These are phyloP conservation scores for Noctua janthina DNA, from an alignment of 2,888 invertebrate genomes.

Conservation along the genomic window DNA sequence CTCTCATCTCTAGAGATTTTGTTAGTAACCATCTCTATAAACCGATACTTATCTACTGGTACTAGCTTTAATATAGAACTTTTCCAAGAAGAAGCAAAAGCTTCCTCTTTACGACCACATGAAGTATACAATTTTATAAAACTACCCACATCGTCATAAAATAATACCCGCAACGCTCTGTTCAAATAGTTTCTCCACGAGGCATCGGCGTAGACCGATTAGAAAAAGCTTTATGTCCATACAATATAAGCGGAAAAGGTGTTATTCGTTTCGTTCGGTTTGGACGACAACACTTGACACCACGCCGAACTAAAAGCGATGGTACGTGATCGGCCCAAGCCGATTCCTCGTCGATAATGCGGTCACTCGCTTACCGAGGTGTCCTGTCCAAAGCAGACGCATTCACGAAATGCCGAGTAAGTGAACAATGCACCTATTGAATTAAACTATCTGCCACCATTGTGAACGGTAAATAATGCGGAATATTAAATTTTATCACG, in stretches of 20 bases:
- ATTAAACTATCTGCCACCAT: conserved; percentile 53
- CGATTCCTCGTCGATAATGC: not conserved
- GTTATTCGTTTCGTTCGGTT: not conserved
- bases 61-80: conserved; percentile 10
- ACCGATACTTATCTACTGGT: not conserved
- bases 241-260: not conserved
- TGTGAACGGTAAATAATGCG: conserved; percentile 49
- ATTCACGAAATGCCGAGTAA: conserved; percentile 42
- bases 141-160: conserved; percentile 19
- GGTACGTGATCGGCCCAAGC: not conserved
- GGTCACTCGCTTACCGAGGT: not conserved
- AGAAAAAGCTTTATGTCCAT: not conserved
- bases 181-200: conserved; percentile 24
- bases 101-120: conserved; percentile 6
- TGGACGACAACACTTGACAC: not conserved
- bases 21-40: conserved; percentile 6
- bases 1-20: not conserved
- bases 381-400: conserved; percentile 26
- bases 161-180: not conserved
- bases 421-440: conserved; percentile 52
- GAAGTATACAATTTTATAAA: conserved; percentile 13
- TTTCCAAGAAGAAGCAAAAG: not conserved
- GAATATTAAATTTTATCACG: conserved; percentile 60
- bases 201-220: not conserved
- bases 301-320: not conserved